Evolutionary conservation across 2,113 vertebrate genomes (phyloP), one percentile per base, ranked within the genome.

Genomic region (Oncorhynchus keta): DNA sequence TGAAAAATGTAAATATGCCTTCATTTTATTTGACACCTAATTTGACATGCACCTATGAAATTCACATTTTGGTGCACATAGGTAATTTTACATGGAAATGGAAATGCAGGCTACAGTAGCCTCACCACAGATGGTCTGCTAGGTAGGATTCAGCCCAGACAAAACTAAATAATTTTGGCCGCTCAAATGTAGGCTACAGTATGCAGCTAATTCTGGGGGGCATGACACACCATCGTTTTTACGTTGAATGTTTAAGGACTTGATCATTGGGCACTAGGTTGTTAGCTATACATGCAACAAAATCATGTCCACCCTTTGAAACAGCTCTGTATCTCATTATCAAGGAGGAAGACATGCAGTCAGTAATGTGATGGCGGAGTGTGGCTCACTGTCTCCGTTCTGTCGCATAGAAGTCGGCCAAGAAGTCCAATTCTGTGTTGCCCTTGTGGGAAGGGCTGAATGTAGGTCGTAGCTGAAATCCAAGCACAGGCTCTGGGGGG

Each of bases 401-500:
- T 13, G 22, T 67, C 26, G 13, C 68, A 7, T 4, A 12, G 18
- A 49, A 70, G 73, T 83, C 6, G 55, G 73, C 73, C 74, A 74
- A 83, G 76, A 74, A 83, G 85, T 79, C 66, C 26, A 81, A 79
- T 74, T 78, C 57, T 20, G 16, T 48, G 0, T 84, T 77, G 76
- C 81, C 83, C 78, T 88, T 75, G 82, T 82, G 78, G 77, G 75
- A 69, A 76, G 85, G 81, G 83, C 88, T 78, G 84, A 93, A 93
- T 92, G 87, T 92, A 89, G 90, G 89, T 92, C 89, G 88, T 78
- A 74, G 83, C 73, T 87, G 76, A 89, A 89, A 85, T 78, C 65
- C 71, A 72, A 85, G 84, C 75, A 74, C 78, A 51, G 51, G 81
- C 76, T 82, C 74, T 48, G 48, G 76, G 83, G 35, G 81, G 81